Percentiles rank a stretch among this genome's conserved stretches.
These are phyloP conservation scores for Dinoponera quadriceps DNA, from an alignment of 1,140 invertebrate species.

Conservation along the genomic window DNA sequence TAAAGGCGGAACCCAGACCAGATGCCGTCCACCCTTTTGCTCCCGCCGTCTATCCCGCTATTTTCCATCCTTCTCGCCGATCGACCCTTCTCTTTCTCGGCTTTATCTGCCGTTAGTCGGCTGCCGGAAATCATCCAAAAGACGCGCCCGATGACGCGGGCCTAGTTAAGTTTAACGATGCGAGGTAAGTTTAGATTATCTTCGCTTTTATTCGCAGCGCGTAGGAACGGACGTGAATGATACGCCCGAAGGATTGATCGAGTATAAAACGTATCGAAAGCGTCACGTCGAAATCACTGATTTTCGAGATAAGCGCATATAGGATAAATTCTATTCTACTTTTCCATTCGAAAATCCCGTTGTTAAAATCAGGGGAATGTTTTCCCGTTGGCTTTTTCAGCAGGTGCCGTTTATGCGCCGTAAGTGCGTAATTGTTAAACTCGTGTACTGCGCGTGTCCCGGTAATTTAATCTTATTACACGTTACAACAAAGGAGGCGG, in stretches of 20 bases:
- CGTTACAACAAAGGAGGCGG: conserved; percentile 54
- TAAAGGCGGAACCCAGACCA: conserved; percentile 82
- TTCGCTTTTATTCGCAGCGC: no score
- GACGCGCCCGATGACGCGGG: conserved; percentile 21
- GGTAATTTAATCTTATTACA: conserved; percentile 55
- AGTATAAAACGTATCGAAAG: no score
- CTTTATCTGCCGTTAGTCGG: conserved; percentile 41
- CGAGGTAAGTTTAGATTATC: no score
- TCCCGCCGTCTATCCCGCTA: conserved; percentile 42
- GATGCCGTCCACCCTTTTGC: conserved; percentile 54
- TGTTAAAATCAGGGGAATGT: neutral
- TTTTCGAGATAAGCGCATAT: no score
- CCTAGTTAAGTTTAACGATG: conserved; percentile 29
- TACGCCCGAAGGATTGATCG: no score
- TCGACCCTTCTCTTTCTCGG: conserved; percentile 49
- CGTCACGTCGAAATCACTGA: no score
- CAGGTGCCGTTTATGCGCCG: neutral
- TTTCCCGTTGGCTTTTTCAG: neutral
- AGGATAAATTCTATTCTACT: no score
- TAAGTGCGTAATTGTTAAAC: conserved; percentile 33
- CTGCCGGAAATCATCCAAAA: conserved; percentile 47
- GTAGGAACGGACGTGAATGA: no score
- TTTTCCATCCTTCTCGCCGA: conserved; percentile 49
- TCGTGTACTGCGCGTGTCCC: neutral
- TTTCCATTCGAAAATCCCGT: no score